Conservation (phyloP, 2,113 vertebrate genomes). For the Nymphicus hollandicus region DNA sequence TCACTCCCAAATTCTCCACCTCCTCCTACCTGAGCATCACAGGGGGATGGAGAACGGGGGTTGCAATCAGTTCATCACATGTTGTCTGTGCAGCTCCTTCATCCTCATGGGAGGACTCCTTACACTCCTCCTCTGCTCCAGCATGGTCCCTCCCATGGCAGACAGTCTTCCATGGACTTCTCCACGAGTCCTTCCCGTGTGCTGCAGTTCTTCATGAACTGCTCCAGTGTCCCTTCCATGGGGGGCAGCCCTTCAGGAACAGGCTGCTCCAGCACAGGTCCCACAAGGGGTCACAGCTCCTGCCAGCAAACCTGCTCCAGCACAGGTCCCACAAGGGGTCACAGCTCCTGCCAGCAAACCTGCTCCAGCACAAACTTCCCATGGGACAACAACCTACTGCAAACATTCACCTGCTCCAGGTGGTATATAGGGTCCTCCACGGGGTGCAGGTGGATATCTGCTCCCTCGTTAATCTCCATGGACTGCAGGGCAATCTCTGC, state of each 20-base stretch:
- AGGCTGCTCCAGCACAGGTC: background rate
- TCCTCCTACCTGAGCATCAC: background rate
- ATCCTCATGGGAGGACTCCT: background rate
- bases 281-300: background rate
- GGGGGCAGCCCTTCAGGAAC: background rate
- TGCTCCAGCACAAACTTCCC: background rate
- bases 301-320: background rate
- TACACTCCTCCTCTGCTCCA: background rate
- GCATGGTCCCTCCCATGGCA: background rate
- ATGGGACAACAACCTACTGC: background rate
- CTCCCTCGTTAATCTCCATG: too few relatives aligned
- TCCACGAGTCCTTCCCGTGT: background rate
- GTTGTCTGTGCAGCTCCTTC: background rate
- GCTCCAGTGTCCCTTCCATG: background rate
- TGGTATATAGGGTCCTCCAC: background rate
- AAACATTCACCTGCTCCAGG: background rate
- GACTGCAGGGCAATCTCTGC: background rate
- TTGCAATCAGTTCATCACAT: background rate
- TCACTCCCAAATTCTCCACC: background rate
- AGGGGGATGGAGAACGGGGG: background rate
- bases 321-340: background rate
- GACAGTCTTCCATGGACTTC: background rate
- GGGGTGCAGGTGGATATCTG: too few relatives aligned
- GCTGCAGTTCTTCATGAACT: background rate
- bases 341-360: background rate